Conservation (phyloP, 53 echinoderm and acorn worm genomes). For the Holothuria leucospilota region DNA sequence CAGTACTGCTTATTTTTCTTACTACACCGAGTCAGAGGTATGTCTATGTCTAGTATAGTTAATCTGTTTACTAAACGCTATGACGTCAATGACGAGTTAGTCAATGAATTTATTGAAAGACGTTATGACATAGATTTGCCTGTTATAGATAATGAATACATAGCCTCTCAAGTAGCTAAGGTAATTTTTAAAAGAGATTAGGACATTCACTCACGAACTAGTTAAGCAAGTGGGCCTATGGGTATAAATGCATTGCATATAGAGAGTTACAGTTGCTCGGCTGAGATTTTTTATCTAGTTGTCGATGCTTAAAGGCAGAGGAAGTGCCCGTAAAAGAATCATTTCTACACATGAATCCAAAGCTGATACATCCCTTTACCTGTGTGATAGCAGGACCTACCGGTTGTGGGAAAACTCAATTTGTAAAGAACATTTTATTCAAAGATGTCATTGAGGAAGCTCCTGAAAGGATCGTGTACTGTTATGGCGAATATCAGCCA, state of each 20-base stretch:
- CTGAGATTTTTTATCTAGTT: too few species aligned
- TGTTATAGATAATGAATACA: not conserved
- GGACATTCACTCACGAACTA: too few species aligned
- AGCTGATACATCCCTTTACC: slow-evolving; percentile 34
- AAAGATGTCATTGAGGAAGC: slow-evolving; percentile 2
- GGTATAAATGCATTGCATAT: too few species aligned
- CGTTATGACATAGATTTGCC: not conserved
- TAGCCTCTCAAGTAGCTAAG: not conserved
- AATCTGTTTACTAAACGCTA: not conserved
- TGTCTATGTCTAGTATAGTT: not conserved
- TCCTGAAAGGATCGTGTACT: slow-evolving; percentile 33
- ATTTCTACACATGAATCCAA: not conserved
- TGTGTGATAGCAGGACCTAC: slow-evolving; percentile 43
- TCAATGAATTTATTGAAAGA: slow-evolving; percentile 10
- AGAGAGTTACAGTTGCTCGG: too few species aligned
- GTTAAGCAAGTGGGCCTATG: too few species aligned
- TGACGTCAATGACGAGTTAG: not conserved
- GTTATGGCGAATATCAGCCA: slow-evolving; percentile 54
- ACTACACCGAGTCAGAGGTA: slow-evolving; percentile 54
- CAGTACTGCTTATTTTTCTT: slow-evolving; percentile 60
- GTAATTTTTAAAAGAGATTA: not conserved
- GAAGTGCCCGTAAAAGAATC: not conserved
- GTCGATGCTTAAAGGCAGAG: too few species aligned
- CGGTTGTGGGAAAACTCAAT: slow-evolving; percentile 50
- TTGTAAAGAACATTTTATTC: not conserved